Base-by-base conservation (phyloP, 2,113 vertebrate genomes). In the Poeciliopsis occidentalis region DNA sequence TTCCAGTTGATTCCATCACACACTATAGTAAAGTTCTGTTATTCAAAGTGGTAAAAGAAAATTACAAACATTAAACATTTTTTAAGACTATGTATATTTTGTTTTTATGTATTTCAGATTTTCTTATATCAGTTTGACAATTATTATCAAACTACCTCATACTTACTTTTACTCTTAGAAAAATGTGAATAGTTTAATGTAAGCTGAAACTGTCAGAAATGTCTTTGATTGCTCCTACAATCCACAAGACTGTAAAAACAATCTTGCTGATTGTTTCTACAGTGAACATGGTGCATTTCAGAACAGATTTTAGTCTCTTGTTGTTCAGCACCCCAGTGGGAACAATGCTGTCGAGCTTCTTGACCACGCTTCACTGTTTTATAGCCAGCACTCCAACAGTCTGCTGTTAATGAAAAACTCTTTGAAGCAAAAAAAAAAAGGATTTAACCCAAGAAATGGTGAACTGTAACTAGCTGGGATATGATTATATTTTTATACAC, bases 321-420 rank as follows among this genome's bases (percentile, higher is more conserved):
- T 71, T 24, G 15, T 62, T 71, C 47, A 47, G 32, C 64, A 62
- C 70, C 30, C 69, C 78, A 5, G 12, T 60, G 78, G 76, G 69
- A 76, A 66, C 32, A 24, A 57, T 4, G 30, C 71, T 70, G 70
- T 82, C 32, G 47, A 71, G 47, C 64, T 71, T 69, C 29, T 69
- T 61, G 51, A 67, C 44, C 69, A 31, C 19, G n/a, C 51, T 37
- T 62, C 8, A 17, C 13, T 71, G 29, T 76, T 80, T 37, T 78
- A 67, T 29, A 60, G 29, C 24, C 8, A 72, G 6, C 67, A 79
- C 73, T 51, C 73, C 69, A 15, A 64, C 68, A 68, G 54, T 60
- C 60, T 69, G 17, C 44, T 63, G 32, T 47, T 41, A 62, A 66
- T 67, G 30, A 74, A 74, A 69, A 75, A 69, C n/a, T 66, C 44